Percentiles rank a stretch among this genome's conserved stretches.
phyloP scores from a whole-genome alignment of 2,113 vertebrate species.

The Dendropsophus ebraccatus region DNA sequence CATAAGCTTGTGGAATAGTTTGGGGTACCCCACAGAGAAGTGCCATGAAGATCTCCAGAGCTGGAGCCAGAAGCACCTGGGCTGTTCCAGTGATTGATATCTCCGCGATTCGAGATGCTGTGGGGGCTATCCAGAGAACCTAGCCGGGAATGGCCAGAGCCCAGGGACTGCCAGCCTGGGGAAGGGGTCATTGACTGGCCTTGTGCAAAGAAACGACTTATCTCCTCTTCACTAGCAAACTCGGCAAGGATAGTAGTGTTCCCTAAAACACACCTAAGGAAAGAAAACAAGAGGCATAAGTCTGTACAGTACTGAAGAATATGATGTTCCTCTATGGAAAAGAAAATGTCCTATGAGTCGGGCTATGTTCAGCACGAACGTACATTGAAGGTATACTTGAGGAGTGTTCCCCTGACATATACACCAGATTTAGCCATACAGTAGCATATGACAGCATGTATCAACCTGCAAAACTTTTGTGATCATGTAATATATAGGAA shows the following conservation, averaged over 20 bases:
- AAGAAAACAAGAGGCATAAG: no score
- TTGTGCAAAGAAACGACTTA: conserved; percentile 99
- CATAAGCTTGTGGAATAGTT: conserved; percentile 98
- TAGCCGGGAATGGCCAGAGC: conserved; percentile 90
- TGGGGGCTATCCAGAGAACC: conserved; percentile 88
- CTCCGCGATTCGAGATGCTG: conserved; percentile 89
- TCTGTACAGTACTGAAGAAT: no score
- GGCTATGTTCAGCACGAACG: no score
- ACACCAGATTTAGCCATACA: no score
- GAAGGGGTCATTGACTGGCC: conserved; percentile 96
- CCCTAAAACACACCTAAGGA: conserved; percentile 96
- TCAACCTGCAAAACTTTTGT: no score
- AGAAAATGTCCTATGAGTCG: no score
- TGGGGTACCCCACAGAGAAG: conserved; percentile 94
- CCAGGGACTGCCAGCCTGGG: conserved; percentile 92
- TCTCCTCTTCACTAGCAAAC: conserved; percentile 99
- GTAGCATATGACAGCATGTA: no score
- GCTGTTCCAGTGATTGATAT: conserved; percentile 95
- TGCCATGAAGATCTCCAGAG: conserved; percentile 89
- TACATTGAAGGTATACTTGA: no score
- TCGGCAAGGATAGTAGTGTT: conserved; percentile 99
- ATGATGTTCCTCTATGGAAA: no score
- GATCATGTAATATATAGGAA: no score
- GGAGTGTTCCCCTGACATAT: no score
- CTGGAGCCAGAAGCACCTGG: conserved; percentile 85